phyloP scores from a whole-genome alignment of 1,140 invertebrate genomes.

The Antheraea pernyi region DNA sequence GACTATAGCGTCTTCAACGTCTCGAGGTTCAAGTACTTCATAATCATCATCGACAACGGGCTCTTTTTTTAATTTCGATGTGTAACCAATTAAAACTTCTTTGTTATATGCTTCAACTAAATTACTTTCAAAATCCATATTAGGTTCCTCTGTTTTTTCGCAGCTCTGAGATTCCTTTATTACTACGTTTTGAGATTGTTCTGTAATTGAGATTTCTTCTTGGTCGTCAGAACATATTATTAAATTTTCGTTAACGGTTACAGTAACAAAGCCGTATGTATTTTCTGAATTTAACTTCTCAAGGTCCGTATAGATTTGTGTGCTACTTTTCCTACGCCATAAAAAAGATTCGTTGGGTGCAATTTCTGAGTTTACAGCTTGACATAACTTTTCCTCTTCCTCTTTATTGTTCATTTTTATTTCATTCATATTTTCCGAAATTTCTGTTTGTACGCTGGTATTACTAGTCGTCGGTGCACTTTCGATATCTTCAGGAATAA shows the following conservation, averaged over 20 bases:
- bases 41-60: conserved; percentile 66
- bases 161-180: conserved; percentile 30
- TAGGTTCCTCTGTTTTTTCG: conserved; percentile 33
- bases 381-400: conserved; percentile 45
- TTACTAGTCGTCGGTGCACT: conserved; percentile 10
- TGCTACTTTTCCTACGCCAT: conserved; percentile 68
- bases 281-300: conserved; percentile 58
- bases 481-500: conserved; percentile 68
- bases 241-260: conserved; percentile 45
- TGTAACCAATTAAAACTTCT: conserved; percentile 60
- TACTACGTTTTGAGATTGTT: conserved; percentile 45
- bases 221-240: conserved; percentile 34
- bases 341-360: conserved; percentile 77
- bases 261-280: conserved; percentile 54
- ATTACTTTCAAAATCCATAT: conserved; percentile 67
- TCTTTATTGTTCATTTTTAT: conserved; percentile 14
- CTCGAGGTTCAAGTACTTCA: conserved; percentile 66
- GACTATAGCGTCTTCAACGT: conserved; percentile 48
- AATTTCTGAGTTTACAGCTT: conserved; percentile 59
- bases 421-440: conserved; percentile 7
- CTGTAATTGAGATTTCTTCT: conserved; percentile 35
- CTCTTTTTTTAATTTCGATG: conserved; percentile 52
- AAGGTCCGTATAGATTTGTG: conserved; percentile 60
- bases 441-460: conserved; percentile 16
- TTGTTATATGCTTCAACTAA: conserved; percentile 74